Percentiles rank a stretch among this genome's conserved stretches.
These are phyloP conservation scores for Hermetia illucens DNA, from an alignment of 1,140 invertebrate species.

Conservation along the genomic window DNA sequence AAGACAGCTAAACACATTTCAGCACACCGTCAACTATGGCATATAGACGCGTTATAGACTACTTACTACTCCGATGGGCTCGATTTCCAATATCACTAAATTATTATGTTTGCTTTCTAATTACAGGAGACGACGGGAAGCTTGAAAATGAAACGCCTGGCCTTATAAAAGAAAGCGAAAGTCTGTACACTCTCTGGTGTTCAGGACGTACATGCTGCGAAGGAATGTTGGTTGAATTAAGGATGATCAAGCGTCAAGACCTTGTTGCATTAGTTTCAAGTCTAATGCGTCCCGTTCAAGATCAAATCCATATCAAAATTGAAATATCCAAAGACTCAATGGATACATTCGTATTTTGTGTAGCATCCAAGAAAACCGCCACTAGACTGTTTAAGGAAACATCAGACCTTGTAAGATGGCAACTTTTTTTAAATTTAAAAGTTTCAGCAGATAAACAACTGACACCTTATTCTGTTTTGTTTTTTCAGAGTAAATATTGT, in stretches of 20 bases:
- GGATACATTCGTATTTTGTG: constrained; percentile 86
- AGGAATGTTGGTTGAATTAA: constrained; percentile 92
- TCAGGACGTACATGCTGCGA: constrained; percentile 87
- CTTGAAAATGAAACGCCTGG: constrained; percentile 44
- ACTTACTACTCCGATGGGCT: no score
- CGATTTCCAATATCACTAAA: constrained; percentile 4
- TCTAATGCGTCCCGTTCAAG: constrained; percentile 68
- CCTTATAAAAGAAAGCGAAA: constrained; percentile 87
- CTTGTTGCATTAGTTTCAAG: constrained; percentile 76
- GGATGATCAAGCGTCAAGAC: constrained; percentile 93
- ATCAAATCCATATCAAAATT: constrained; percentile 75
- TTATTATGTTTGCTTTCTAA: constrained; percentile 4
- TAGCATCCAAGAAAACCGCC: constrained; percentile 81
- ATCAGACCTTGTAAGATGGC: constrained; percentile 67
- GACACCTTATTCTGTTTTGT: not conserved
- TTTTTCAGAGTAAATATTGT: constrained; percentile 68
- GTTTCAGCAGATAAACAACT: not conserved
- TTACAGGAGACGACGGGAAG: constrained; percentile 55
- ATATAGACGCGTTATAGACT: no score
- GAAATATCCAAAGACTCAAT: constrained; percentile 81
- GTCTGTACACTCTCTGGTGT: constrained; percentile 90
- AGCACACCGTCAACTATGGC: no score
- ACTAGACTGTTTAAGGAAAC: constrained; percentile 79
- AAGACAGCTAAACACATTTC: no score
- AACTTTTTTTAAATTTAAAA: not conserved